Conservation (phyloP, 53 echinoderm and acorn worm species). For the Pentamera pediparva region DNA sequence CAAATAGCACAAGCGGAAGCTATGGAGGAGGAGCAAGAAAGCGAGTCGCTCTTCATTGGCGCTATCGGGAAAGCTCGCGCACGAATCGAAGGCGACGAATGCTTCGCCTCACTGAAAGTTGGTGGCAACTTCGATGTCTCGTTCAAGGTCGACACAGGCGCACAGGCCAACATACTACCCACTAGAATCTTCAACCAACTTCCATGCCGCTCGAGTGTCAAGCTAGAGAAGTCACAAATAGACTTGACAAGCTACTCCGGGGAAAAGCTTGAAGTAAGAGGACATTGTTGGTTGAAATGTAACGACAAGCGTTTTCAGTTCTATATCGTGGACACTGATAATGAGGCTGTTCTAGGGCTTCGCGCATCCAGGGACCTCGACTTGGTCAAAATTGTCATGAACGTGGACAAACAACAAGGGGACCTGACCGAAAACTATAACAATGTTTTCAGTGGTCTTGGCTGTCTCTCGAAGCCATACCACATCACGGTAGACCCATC, state of each 20-base stretch:
- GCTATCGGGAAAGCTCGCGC: background rate
- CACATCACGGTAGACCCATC: slow-evolving; percentile 27
- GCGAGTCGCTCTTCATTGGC: slow-evolving; percentile 1
- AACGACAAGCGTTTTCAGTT: background rate
- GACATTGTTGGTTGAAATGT: background rate
- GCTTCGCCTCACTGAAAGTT: background rate
- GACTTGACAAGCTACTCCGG: slow-evolving; percentile 30
- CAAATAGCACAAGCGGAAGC: background rate
- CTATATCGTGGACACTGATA: background rate
- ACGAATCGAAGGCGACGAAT: background rate
- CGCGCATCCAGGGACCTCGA: background rate
- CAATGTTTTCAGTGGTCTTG: slow-evolving; percentile 35
- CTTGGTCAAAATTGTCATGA: background rate
- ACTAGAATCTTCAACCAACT: slow-evolving; percentile 23
- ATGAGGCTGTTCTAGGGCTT: background rate
- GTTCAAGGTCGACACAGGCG: slow-evolving; percentile 55
- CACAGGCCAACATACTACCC: slow-evolving; percentile 44
- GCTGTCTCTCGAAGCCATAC: slow-evolving; percentile 26
- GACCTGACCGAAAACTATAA: slow-evolving; percentile 1
- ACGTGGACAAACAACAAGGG: background rate
- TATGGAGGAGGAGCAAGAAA: background rate
- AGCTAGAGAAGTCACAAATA: background rate
- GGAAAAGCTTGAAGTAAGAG: background rate
- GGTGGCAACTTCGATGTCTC: slow-evolving; percentile 5
- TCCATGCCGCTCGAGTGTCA: background rate